Base-by-base conservation (phyloP, 1,140 invertebrate genomes). In the Nasonia longicornis region DNA sequence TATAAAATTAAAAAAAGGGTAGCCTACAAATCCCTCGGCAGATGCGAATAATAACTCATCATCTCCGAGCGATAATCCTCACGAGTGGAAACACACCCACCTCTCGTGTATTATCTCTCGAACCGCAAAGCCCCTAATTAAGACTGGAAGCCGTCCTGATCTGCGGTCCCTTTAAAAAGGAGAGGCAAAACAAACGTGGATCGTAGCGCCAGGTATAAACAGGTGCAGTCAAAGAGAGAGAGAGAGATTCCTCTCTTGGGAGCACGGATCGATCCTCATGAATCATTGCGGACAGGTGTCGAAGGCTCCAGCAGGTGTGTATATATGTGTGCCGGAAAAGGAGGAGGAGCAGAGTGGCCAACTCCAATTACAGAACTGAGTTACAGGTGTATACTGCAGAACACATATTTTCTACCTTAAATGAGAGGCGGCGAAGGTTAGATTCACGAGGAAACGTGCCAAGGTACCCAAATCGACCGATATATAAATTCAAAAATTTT, bases 211-310 rank as follows among this genome's bases (percentile, higher is more conserved):
- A 77, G 75, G 75, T 69, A n/a, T 58, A 77, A 69, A 69, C 75
- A 77, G 75, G 75, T 77, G 63, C 42, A 71, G 3, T 4, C 26
- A 16, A 3, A 12, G 8, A 31, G 11, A 12, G 8, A 31, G 22
- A 22, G 29, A 16, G 8, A 42, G 69, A 72, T n/a, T 38, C 45
- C 10, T n/a, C 3, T 45, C 3, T 45, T 10, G 3, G 67, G 31
- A 31, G 3, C 11, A 45, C 0, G 29, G 7, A n/a, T n/a, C 67
- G 70, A 79, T 73, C 26, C 35, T 64, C 11, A 29, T 71, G 48
- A 79, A 79, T 79, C 77, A 71, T 71, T 11, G 10, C 26, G 29
- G 70, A 69, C 67, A 79, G 69, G 45, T 79, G 77, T 71, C 48
- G 77, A 79, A 78, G 42, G 29, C 6, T 35, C 6, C 2, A n/a